Percentiles rank a stretch among this genome's conserved stretches.
Conservation (phyloP, 2,113 vertebrate genomes). For the Coptodon rendalli region DNA sequence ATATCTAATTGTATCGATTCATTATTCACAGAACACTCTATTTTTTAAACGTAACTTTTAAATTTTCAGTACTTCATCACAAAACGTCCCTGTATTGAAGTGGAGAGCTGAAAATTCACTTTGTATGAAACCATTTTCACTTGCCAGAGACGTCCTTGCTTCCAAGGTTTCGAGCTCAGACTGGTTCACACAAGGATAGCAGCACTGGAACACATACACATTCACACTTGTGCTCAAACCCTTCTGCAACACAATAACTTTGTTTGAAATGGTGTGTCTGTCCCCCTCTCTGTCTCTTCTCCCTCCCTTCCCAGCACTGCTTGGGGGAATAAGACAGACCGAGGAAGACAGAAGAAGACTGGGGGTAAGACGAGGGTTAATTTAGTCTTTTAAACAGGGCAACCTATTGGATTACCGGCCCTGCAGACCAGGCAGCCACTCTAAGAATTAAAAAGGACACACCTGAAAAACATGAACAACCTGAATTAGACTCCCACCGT, state of each 20-base stretch:
- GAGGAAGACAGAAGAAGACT: constrained; percentile 32
- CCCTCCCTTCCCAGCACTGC: not conserved
- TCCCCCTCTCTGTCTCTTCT: not conserved
- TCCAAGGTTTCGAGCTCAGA: not conserved
- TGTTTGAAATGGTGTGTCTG: constrained; percentile 3
- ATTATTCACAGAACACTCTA: not conserved
- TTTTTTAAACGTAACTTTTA: not conserved
- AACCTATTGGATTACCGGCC: constrained; percentile 56
- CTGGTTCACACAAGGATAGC: not conserved
- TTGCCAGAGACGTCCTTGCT: not conserved
- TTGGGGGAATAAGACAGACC: constrained; percentile 22
- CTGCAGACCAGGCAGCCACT: constrained; percentile 31
- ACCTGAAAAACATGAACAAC: constrained; percentile 39
- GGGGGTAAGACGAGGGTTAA: constrained; percentile 62
- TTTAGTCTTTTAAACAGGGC: constrained; percentile 62
- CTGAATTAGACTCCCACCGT: constrained; percentile 12
- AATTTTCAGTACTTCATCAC: not conserved
- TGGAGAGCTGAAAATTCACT: not conserved
- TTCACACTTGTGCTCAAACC: not conserved
- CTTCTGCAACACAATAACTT: constrained; percentile 12
- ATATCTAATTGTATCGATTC: not conserved
- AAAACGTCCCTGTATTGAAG: not conserved
- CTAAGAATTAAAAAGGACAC: constrained; percentile 54
- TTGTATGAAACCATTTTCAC: not conserved
- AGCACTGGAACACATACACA: not conserved